Percentiles rank a stretch among this genome's conserved stretches.
Evolutionary conservation across 1,140 invertebrate genomes (phyloP).

Genomic region (Halyomorpha halys): DNA sequence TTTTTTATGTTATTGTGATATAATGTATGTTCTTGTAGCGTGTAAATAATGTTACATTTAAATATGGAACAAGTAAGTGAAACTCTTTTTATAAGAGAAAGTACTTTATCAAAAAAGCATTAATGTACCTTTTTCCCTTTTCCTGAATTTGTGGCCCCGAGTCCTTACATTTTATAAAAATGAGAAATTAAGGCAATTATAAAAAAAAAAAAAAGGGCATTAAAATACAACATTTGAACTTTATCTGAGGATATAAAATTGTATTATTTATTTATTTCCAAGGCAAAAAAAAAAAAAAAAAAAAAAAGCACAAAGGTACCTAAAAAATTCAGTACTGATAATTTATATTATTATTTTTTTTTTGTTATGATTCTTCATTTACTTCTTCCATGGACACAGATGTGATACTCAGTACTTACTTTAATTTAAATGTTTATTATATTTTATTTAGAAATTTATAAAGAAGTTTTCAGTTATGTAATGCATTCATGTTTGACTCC

Average conservation of each 20-base stretch:
- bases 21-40: constrained; percentile 14
- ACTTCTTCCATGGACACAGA: constrained; percentile 6
- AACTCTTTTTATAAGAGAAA: constrained; percentile 11
- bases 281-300: not conserved
- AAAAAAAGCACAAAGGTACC: constrained; percentile 16
- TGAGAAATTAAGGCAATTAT: not conserved
- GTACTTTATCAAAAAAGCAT: not conserved
- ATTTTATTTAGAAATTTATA: not conserved
- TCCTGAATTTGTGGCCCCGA: not conserved
- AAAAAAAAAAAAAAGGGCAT: no score
- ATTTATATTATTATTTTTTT: not conserved
- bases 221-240: no score
- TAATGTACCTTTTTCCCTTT: not conserved
- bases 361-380: not conserved
- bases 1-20: constrained; percentile 13
- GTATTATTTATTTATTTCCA: no score
- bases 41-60: constrained; percentile 12
- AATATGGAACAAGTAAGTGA: constrained; percentile 8
- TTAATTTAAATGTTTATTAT: not conserved
- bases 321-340: constrained; percentile 3
- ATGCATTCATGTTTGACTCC: not conserved
- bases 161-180: not conserved
- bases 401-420: constrained; percentile 16
- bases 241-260: no score
- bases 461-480: not conserved